Evolutionary conservation across 2,888 invertebrate species (phyloP).

Genomic region (Lathronympha strigana): DNA sequence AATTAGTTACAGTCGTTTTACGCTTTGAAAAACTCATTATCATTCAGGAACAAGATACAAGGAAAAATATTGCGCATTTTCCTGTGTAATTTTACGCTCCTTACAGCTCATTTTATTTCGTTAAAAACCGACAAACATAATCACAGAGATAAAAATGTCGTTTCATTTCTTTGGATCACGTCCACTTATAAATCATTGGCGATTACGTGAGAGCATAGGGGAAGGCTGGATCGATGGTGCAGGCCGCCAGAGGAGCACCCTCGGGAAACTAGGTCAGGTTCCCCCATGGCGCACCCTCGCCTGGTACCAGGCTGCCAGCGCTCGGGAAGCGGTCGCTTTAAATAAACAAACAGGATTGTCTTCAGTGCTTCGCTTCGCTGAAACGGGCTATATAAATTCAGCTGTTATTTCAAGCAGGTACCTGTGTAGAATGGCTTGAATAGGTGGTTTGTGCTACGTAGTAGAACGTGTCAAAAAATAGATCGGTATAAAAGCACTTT

Average conservation of each 20-base stretch:
- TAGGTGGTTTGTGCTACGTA: neutral
- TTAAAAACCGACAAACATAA: conserved; percentile 27
- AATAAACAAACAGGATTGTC: conserved; percentile 45
- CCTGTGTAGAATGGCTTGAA: neutral
- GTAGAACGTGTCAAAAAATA: no score
- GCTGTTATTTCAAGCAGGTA: neutral
- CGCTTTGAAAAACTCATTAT: conserved; percentile 14
- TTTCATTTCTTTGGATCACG: conserved; percentile 29
- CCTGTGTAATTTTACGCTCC: conserved; percentile 29
- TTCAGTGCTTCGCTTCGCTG: neutral
- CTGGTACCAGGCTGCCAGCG: conserved; percentile 61
- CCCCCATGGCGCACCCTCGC: conserved; percentile 66
- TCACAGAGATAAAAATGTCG: conserved; percentile 28
- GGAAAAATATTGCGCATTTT: conserved; percentile 20
- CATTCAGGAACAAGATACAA: conserved; percentile 18
- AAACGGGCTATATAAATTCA: neutral
- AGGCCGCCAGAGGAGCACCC: conserved; percentile 64
- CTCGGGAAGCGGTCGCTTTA: conserved; percentile 46
- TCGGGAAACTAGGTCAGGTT: conserved; percentile 76
- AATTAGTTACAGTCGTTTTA: neutral
- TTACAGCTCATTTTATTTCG: conserved; percentile 31
- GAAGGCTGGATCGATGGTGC: conserved; percentile 75
- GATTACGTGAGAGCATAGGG: conserved; percentile 45
- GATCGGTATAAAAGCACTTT: no score
- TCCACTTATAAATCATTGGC: conserved; percentile 43